A percentile compares a stretch with the other conserved stretches of the same genome.
These are phyloP conservation scores for Sitodiplosis mosellana DNA, from an alignment of 1,140 invertebrate genomes.

Conservation along the genomic window DNA sequence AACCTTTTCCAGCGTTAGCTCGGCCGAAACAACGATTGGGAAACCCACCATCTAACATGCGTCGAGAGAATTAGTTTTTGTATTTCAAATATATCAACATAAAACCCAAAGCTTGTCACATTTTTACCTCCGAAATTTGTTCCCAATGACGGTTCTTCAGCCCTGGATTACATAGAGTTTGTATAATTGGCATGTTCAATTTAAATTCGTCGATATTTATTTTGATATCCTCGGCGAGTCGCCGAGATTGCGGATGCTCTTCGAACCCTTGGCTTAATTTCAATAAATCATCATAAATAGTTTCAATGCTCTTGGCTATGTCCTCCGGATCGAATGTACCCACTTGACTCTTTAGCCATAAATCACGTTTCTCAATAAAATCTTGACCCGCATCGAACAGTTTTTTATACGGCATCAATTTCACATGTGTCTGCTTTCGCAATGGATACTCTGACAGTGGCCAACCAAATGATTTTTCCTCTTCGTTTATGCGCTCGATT, in stretches of 20 bases:
- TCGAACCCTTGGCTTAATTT: slow-evolving; percentile 78
- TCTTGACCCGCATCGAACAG: slow-evolving; percentile 76
- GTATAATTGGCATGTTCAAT: slow-evolving; percentile 75
- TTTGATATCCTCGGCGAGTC: slow-evolving; percentile 40
- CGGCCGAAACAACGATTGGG: slow-evolving; percentile 69
- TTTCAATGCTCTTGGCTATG: slow-evolving; percentile 67
- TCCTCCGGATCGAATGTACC: slow-evolving; percentile 71
- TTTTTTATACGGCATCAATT: slow-evolving; percentile 65
- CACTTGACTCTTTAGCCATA: slow-evolving; percentile 65
- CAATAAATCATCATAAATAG: slow-evolving; percentile 61
- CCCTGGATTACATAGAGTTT: slow-evolving; percentile 84
- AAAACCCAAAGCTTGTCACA: too few relatives aligned
- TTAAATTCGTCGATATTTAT: slow-evolving; percentile 70
- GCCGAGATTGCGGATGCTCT: slow-evolving; percentile 42
- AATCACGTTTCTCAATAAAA: slow-evolving; percentile 64
- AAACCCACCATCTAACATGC: slow-evolving; percentile 89
- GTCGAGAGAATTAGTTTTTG: too few relatives aligned
- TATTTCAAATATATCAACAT: too few relatives aligned
- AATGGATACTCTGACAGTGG: slow-evolving; percentile 76
- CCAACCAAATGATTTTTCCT: slow-evolving; percentile 81
- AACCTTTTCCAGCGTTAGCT: slow-evolving; percentile 72
- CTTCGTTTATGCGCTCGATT: slow-evolving; percentile 81
- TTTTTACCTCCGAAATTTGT: slow-evolving; percentile 86
- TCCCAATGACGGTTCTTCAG: slow-evolving; percentile 91
- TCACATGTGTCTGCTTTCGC: slow-evolving; percentile 52